Conservation (phyloP, 2,888 invertebrate species). For the Anthophora plumipes region DNA sequence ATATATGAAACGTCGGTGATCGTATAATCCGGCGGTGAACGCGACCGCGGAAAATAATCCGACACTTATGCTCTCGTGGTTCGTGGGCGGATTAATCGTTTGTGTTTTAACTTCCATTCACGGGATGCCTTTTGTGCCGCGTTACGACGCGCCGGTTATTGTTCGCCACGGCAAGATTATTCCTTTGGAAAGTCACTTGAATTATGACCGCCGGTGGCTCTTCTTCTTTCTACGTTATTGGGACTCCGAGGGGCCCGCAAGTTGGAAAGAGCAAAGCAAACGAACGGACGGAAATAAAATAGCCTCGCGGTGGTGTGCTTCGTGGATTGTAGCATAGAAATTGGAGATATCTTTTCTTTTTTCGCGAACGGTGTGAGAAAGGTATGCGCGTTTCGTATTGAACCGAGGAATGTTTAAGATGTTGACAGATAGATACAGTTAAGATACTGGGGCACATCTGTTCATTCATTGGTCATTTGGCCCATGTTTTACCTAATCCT, state of each 20-base stretch:
- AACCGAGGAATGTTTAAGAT: too few species aligned
- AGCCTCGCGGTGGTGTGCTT: neutral
- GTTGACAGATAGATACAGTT: neutral
- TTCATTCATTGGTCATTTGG: too few species aligned
- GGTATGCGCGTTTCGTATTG: neutral
- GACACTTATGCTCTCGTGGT: conserved; percentile 38
- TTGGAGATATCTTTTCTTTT: neutral
- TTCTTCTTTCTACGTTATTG: conserved; percentile 29
- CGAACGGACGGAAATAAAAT: conserved; percentile 3
- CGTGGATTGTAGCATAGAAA: neutral
- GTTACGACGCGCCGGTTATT: conserved; percentile 26
- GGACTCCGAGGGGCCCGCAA: neutral
- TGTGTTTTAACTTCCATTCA: conserved; percentile 52
- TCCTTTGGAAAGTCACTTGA: conserved; percentile 39
- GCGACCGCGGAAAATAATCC: conserved; percentile 45
- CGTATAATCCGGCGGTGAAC: conserved; percentile 42
- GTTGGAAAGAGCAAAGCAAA: neutral
- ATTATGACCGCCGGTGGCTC: conserved; percentile 25
- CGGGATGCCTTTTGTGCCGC: conserved; percentile 35
- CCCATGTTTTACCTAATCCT: too few species aligned
- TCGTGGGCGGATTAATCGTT: conserved; percentile 51
- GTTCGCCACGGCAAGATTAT: conserved; percentile 37
- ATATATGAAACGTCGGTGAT: conserved; percentile 35
- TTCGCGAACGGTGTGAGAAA: too few species aligned
- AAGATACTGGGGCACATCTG: too few species aligned